These are phyloP conservation scores for Gavialis gangeticus DNA, from an alignment of 2,113 vertebrate species.

Conservation along the genomic window DNA sequence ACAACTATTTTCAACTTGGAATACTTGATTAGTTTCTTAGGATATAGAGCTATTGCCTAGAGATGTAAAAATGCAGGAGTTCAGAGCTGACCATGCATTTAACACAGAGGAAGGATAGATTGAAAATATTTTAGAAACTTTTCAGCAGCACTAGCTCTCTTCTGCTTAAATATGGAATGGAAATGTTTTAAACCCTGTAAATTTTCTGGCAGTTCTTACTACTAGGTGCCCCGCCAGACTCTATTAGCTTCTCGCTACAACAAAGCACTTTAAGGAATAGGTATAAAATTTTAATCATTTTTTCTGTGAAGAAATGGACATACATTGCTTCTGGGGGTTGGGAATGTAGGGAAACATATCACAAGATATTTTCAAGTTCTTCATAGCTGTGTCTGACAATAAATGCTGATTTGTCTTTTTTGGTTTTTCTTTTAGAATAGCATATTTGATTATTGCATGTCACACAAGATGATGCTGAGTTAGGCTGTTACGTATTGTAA, in stretches of 20 bases:
- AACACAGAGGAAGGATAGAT: neutral
- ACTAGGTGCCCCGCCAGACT: neutral
- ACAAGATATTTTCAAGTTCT: neutral
- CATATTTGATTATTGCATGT: neutral
- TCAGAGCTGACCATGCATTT: neutral
- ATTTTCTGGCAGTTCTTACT: neutral
- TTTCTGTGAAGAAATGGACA: neutral
- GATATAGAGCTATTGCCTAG: neutral
- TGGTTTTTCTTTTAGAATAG: neutral
- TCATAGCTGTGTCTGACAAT: neutral
- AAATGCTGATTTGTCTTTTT: neutral
- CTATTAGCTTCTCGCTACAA: neutral
- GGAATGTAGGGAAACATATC: neutral
- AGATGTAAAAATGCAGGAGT: neutral
- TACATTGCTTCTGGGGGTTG: neutral
- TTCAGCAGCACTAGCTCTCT: neutral
- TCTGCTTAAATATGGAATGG: neutral
- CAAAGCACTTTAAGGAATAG: neutral
- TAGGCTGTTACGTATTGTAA: neutral
- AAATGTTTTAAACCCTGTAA: neutral
- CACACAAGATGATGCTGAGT: neutral
- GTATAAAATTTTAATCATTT: neutral
- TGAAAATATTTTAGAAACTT: neutral
- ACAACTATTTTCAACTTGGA: neutral
- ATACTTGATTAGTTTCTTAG: neutral